Evolutionary conservation across 2,888 invertebrate genomes (phyloP).

Genomic region (Anodontia alba): DNA sequence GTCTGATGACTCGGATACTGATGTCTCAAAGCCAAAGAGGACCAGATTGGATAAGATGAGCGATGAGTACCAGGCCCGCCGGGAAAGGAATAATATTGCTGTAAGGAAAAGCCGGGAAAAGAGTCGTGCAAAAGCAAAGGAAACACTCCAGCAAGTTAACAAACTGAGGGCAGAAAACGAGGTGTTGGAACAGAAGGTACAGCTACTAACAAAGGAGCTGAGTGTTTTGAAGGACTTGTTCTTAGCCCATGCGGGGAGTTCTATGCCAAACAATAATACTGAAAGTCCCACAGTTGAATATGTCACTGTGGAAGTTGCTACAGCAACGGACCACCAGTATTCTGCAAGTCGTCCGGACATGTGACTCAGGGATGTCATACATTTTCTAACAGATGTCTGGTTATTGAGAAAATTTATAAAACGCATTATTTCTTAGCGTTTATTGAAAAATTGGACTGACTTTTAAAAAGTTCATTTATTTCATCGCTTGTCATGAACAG

Average conservation of each 20-base stretch:
- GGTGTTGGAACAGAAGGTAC: conserved; percentile 94
- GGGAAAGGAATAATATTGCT: conserved; percentile 98
- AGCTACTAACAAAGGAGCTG: conserved; percentile 92
- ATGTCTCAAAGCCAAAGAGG: conserved; percentile 48
- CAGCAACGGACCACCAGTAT: conserved; percentile 62
- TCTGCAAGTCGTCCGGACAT: conserved; percentile 54
- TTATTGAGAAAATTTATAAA: conserved; percentile 19
- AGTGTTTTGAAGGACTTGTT: conserved; percentile 91
- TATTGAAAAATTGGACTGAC: neutral
- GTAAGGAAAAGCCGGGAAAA: conserved; percentile 98
- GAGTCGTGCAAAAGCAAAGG: conserved; percentile 96
- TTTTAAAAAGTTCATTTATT: neutral
- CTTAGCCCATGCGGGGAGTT: conserved; percentile 77
- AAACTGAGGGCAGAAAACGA: conserved; percentile 96
- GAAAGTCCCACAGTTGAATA: conserved; percentile 39
- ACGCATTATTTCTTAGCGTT: conserved; percentile 17
- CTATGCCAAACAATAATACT: conserved; percentile 26
- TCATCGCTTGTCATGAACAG: conserved; percentile 14
- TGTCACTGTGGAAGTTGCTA: conserved; percentile 56
- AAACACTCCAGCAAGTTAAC: conserved; percentile 97
- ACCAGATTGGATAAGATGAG: conserved; percentile 88
- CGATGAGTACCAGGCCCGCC: conserved; percentile 95
- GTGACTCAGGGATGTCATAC: conserved; percentile 54
- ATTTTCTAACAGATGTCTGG: conserved; percentile 22
- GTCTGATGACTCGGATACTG: conserved; percentile 49